Evolutionary conservation across 2,888 invertebrate species (phyloP).

Genomic region (Callimorpha dominula): DNA sequence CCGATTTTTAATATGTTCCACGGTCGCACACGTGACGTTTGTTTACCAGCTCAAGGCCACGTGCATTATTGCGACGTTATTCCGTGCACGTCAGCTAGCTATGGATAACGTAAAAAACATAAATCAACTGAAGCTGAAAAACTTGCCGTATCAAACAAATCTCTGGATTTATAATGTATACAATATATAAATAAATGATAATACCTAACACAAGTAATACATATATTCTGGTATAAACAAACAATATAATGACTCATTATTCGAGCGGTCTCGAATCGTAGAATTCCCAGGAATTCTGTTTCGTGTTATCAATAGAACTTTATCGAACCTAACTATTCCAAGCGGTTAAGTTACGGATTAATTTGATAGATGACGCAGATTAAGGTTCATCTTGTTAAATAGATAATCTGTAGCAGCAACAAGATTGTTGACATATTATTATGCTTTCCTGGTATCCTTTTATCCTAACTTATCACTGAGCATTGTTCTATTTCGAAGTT

Average conservation of each 20-base stretch:
- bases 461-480: constrained; percentile 48
- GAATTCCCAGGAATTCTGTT: constrained; percentile 49
- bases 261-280: constrained; percentile 39
- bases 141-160: constrained; percentile 5
- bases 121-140: constrained; percentile 33
- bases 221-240: constrained; percentile 49
- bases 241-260: constrained; percentile 54
- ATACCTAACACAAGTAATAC: constrained; percentile 17
- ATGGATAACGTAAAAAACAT: constrained; percentile 54
- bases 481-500: constrained; percentile 57
- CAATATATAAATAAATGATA: constrained; percentile 19
- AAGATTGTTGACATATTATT: constrained; percentile 23
- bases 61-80: constrained; percentile 78
- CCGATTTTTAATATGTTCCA: constrained; percentile 58
- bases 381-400: constrained; percentile 34
- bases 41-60: constrained; percentile 81
- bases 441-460: constrained; percentile 42
- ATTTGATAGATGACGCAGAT: constrained; percentile 53
- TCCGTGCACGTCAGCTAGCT: constrained; percentile 64
- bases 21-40: constrained; percentile 76
- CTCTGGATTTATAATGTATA: not conserved
- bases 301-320: constrained; percentile 40
- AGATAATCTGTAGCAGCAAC: constrained; percentile 42
- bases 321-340: constrained; percentile 35
- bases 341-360: constrained; percentile 44